Base-by-base conservation (phyloP, 2,113 vertebrate species). In the Fregetta grallaria region DNA sequence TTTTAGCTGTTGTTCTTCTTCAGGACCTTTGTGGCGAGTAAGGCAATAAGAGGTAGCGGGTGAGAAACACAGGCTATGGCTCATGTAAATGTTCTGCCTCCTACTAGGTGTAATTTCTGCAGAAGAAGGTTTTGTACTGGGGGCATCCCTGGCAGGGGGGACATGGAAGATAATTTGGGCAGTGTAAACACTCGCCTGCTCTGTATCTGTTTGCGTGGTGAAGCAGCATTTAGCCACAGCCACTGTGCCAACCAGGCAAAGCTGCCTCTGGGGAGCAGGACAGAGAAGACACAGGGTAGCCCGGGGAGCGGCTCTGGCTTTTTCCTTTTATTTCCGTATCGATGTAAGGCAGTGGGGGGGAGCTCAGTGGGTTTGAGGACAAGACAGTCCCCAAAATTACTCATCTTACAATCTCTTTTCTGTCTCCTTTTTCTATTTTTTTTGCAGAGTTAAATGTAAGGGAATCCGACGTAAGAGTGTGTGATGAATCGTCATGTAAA, bases 401-500 rank as follows among this genome's bases (percentile, higher is more conserved):
- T 66, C 7, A 36, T 29, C 45, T 78, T 40, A 68, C 6, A 47
- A 29, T 75, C 86, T 90, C 6, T 74, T 55, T 92, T 75, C 36
- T 78, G 13, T 92, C n/a, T 91, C 2, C 7, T 79, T 73, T 84
- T 61, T 12, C 65, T 89, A 26, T 70, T 94, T 72, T 45, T 97
- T 89, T 92, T 84, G 3, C 97, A 99, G 99, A 99, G 83, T 94
- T 99, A 97, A 99, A 98, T 27, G 98, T 99, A 97, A 99, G 98
- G 90, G 99, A 99, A 90, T 99, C 98, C 11, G 99, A 99, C 9
- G 96, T 98, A 91, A 98, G 98, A 96, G 98, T 98, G 49, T 99
- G 99, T 70, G 99, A 99, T 88, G 99, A 99, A 79, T 98, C 99
- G 2, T 98, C 98, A 2, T 99, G 99, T 98, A 98, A 99, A 91